Evolutionary conservation across 2,888 invertebrate genomes (phyloP).

Genomic region (Caenorhabditis zanzibari): DNA sequence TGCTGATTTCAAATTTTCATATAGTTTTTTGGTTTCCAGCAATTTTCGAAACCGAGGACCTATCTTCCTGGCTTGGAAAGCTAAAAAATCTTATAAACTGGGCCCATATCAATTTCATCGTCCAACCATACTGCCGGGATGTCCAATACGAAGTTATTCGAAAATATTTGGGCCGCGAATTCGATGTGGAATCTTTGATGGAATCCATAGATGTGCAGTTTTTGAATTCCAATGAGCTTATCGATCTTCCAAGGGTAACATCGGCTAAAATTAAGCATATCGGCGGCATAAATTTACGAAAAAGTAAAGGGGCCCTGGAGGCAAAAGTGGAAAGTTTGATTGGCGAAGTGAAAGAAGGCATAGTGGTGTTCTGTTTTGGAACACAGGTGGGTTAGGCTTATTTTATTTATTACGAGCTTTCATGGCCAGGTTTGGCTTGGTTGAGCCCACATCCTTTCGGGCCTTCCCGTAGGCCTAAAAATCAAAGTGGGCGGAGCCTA

Average conservation of each 20-base stretch:
- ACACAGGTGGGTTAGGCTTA: conserved; percentile 67
- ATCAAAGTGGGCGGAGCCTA: too few relatives aligned
- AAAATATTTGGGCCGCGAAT: conserved; percentile 21
- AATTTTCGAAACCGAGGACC: conserved; percentile 49
- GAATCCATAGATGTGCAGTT: conserved; percentile 62
- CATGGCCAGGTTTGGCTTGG: too few relatives aligned
- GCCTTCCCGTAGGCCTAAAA: not conserved
- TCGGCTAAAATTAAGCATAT: conserved; percentile 75
- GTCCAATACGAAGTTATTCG: conserved; percentile 9
- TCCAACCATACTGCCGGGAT: conserved; percentile 30
- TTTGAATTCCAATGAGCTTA: conserved; percentile 76
- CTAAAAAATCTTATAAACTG: conserved; percentile 52
- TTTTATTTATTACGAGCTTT: not conserved
- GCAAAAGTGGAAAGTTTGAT: conserved; percentile 55
- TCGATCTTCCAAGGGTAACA: conserved; percentile 72
- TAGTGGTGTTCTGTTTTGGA: conserved; percentile 76
- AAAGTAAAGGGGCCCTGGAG: conserved; percentile 32
- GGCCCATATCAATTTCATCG: conserved; percentile 56
- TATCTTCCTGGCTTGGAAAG: conserved; percentile 28
- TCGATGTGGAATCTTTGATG: not conserved
- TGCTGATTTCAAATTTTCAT: not conserved
- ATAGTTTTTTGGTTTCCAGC: conserved; percentile 48
- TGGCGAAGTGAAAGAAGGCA: conserved; percentile 49
- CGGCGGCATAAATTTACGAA: conserved; percentile 70
- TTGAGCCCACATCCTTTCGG: not conserved